A percentile compares a stretch with the other conserved stretches of the same genome.
Conservation (phyloP, 2,888 invertebrate genomes). For the Eilema sororculum region DNA sequence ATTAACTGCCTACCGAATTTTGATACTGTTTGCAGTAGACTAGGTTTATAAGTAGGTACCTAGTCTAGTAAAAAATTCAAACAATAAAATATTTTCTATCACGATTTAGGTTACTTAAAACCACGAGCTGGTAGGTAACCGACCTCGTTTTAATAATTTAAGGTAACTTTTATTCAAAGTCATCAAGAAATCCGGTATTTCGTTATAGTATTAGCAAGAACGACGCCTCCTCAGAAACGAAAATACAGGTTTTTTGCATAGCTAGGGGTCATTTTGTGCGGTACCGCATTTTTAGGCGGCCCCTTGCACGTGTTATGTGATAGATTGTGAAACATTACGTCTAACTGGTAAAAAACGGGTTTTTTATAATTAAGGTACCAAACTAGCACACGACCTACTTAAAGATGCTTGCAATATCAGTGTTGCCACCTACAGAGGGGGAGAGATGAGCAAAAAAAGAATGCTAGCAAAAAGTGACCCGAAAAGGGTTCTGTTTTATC, state of each 20-base stretch:
- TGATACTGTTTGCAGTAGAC: no score
- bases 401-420: background rate
- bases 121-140: background rate
- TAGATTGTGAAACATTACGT: background rate
- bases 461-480: no score
- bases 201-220: background rate
- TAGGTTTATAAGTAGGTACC: background rate
- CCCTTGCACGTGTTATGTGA: background rate
- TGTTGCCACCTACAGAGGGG: background rate
- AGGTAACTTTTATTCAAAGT: constrained; percentile 1
- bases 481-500: no score
- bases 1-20: background rate
- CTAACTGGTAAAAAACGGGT: background rate
- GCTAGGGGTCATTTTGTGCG: background rate
- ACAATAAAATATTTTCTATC: background rate
- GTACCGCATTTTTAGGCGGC: background rate
- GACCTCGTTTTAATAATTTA: constrained; percentile 7
- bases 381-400: background rate
- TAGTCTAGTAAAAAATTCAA: background rate
- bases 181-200: constrained; percentile 12
- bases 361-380: background rate
- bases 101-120: background rate
- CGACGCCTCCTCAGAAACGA: background rate
- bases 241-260: constrained; percentile 4
- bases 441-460: no score